A percentile compares a stretch with the other conserved stretches of the same genome.
Evolutionary conservation across 1,140 invertebrate species (phyloP).

Genomic region (Mylabris phalerata): DNA sequence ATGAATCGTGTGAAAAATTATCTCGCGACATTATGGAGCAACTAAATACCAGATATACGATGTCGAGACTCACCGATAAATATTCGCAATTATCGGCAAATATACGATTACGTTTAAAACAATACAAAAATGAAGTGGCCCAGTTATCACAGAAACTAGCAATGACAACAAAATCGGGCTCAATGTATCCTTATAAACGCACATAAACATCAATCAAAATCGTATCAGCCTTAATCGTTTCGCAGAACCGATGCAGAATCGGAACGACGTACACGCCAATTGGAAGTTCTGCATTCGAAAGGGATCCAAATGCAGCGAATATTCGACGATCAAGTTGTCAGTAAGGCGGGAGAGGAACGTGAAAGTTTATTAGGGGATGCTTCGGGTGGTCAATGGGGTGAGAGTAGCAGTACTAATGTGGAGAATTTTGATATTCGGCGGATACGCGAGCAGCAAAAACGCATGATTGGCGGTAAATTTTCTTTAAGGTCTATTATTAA

Average conservation of each 20-base stretch:
- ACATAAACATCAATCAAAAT: neutral
- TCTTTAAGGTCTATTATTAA: constrained; percentile 3
- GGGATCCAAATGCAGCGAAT: constrained; percentile 49
- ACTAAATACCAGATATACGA: constrained; percentile 48
- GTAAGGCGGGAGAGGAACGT: constrained; percentile 29
- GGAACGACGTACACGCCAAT: constrained; percentile 51
- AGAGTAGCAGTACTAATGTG: neutral
- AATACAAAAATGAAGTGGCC: constrained; percentile 52
- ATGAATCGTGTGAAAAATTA: constrained; percentile 43
- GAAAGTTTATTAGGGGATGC: constrained; percentile 22
- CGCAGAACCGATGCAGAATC: constrained; percentile 51
- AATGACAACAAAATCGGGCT: constrained; percentile 41
- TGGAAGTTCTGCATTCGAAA: constrained; percentile 54
- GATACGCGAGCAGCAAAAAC: constrained; percentile 24
- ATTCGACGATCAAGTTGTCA: constrained; percentile 44
- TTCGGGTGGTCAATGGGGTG: neutral
- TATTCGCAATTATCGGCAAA: constrained; percentile 52
- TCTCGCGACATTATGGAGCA: constrained; percentile 42
- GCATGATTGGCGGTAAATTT: constrained; percentile 34
- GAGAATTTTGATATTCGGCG: neutral
- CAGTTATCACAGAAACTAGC: constrained; percentile 54
- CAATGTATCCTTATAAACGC: constrained; percentile 47
- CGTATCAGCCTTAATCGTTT: neutral
- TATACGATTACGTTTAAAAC: constrained; percentile 55
- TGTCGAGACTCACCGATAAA: constrained; percentile 46